Evolutionary conservation across 2,113 vertebrate species (phyloP).

Genomic region (Erinaceus europaeus): DNA sequence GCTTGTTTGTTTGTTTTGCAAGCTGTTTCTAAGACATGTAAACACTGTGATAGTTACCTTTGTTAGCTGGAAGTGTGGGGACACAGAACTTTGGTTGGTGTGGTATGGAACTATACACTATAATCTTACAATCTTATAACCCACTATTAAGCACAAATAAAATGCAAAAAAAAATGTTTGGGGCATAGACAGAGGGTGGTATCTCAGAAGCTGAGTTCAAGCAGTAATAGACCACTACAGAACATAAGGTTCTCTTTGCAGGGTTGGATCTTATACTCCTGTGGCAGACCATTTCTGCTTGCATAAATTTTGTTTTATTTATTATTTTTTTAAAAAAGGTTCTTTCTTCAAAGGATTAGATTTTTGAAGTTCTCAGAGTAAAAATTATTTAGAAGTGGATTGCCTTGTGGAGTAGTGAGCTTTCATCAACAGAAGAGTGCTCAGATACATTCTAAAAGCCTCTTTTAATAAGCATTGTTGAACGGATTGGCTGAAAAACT

Average conservation of each 20-base stretch:
- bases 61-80: too few relatives aligned
- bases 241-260: neutral
- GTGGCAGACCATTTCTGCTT: neutral
- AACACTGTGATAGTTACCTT: too few relatives aligned
- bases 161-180: neutral
- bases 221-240: neutral
- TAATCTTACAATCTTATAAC: too few relatives aligned
- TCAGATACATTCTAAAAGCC: neutral
- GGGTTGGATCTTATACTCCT: neutral
- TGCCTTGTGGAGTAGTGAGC: neutral
- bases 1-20: too few relatives aligned
- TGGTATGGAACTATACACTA: too few relatives aligned
- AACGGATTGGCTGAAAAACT: neutral
- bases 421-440: slow-evolving; percentile 4
- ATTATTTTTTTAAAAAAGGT: too few relatives aligned
- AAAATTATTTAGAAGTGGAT: neutral
- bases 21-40: too few relatives aligned
- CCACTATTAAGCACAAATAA: too few relatives aligned
- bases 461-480: neutral
- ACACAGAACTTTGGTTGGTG: too few relatives aligned
- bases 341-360: neutral
- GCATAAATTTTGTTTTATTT: too few relatives aligned
- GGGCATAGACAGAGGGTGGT: neutral
- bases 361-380: neutral
- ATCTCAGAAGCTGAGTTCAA: neutral